Percentiles rank a stretch among this genome's conserved stretches.
Evolutionary conservation across 2,797 vertebrate species (phyloP).

Genomic region (Valencia hispanica): DNA sequence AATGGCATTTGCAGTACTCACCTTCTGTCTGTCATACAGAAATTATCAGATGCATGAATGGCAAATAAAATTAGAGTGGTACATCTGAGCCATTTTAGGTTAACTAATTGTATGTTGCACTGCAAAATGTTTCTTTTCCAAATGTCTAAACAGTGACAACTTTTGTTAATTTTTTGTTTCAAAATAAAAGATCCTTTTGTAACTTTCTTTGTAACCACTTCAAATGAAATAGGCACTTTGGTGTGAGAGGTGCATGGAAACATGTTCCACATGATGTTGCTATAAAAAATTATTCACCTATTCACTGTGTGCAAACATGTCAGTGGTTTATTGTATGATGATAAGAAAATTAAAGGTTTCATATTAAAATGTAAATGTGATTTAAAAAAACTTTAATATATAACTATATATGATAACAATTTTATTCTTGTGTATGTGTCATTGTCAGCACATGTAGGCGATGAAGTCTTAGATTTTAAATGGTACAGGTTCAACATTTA

Average conservation of each 20-base stretch:
- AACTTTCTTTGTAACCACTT: constrained; percentile 24
- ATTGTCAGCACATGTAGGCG: neutral
- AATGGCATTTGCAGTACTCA: constrained; percentile 76
- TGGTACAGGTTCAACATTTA: neutral
- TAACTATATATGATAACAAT: neutral
- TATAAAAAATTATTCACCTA: constrained; percentile 13
- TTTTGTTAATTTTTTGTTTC: no score
- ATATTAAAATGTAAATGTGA: constrained; percentile 39
- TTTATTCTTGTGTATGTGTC: neutral
- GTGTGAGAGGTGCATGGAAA: constrained; percentile 28
- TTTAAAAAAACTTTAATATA: no score
- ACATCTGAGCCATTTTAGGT: constrained; percentile 23
- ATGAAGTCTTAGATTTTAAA: neutral
- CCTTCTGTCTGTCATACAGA: constrained; percentile 76
- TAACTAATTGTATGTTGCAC: constrained; percentile 35
- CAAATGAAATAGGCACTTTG: constrained; percentile 31
- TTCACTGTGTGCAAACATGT: constrained; percentile 31
- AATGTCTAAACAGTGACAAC: constrained; percentile 12
- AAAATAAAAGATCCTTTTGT: constrained; percentile 1
- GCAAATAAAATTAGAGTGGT: constrained; percentile 35
- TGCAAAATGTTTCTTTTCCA: constrained; percentile 40
- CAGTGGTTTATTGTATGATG: constrained; percentile 48
- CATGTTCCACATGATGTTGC: constrained; percentile 3
- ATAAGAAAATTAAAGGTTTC: constrained; percentile 64
- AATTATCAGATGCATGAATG: constrained; percentile 33